Percentiles rank a stretch among this genome's conserved stretches.
Conservation (phyloP, 2,113 vertebrate species). For the Nesospiza acunhae region DNA sequence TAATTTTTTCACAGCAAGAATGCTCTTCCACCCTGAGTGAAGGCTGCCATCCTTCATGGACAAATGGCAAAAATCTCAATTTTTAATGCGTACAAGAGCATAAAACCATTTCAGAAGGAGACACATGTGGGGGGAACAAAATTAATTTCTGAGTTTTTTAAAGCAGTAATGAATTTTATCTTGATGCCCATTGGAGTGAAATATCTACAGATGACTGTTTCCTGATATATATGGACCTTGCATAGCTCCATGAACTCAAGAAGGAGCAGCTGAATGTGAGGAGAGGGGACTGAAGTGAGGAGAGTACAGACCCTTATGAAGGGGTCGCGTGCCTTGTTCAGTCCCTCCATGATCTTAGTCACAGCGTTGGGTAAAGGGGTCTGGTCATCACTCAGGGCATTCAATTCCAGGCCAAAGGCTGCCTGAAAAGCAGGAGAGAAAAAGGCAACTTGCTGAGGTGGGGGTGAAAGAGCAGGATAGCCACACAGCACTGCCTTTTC, state of each 20-base stretch:
- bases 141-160: neutral
- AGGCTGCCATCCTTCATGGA: neutral
- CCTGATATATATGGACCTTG: fast-evolving
- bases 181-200: neutral
- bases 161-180: neutral
- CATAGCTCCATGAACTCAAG: neutral
- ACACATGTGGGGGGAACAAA: neutral
- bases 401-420: conserved; percentile 87
- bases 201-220: neutral
- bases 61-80: neutral
- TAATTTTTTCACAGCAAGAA: neutral
- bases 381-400: conserved; percentile 68
- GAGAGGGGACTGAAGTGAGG: neutral
- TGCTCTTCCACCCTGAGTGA: neutral
- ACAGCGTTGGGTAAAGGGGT: conserved; percentile 80
- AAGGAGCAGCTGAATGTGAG: neutral
- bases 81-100: neutral
- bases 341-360: conserved; percentile 77
- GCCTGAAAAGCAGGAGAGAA: conserved; percentile 68
- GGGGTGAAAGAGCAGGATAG: neutral
- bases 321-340: conserved; percentile 63
- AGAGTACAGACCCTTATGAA: conserved; percentile 69
- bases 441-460: neutral
- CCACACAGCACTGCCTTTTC: fast-evolving
- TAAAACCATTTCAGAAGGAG: neutral